Evolutionary conservation across 1,140 invertebrate species (phyloP).

Genomic region (Zaprionus nigranus): DNA sequence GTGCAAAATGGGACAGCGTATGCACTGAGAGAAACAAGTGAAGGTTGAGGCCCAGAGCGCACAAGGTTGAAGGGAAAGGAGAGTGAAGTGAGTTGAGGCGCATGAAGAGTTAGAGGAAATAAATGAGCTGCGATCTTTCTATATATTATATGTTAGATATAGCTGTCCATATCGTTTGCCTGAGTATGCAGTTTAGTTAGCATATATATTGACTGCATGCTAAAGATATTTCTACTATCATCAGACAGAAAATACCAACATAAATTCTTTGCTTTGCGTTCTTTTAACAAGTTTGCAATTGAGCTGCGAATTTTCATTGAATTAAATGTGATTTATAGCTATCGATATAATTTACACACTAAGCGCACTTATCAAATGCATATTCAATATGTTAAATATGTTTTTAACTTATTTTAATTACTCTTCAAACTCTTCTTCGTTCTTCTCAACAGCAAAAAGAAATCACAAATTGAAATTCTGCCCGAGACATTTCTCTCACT

Average conservation of each 20-base stretch:
- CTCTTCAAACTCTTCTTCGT: no score
- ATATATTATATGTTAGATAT: neutral
- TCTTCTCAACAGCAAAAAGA: neutral
- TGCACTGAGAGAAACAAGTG: constrained; percentile 1
- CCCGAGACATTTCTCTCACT: neutral
- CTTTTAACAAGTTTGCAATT: neutral
- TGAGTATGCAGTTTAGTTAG: no score
- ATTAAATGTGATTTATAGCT: neutral
- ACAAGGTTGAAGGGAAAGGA: no score
- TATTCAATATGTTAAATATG: neutral
- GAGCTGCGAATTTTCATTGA: neutral
- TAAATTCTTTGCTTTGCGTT: no score
- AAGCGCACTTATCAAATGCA: neutral
- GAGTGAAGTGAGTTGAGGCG: neutral
- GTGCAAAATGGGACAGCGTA: neutral
- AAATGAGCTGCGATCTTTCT: neutral
- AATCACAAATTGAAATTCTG: neutral
- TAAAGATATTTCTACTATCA: no score
- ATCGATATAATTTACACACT: neutral
- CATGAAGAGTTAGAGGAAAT: no score
- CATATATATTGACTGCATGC: no score
- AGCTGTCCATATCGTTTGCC: neutral
- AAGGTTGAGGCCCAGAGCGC: neutral
- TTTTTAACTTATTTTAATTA: no score
- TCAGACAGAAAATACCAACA: no score